Base-by-base conservation (phyloP, 2,113 vertebrate genomes). In the Pteropus alecto region DNA sequence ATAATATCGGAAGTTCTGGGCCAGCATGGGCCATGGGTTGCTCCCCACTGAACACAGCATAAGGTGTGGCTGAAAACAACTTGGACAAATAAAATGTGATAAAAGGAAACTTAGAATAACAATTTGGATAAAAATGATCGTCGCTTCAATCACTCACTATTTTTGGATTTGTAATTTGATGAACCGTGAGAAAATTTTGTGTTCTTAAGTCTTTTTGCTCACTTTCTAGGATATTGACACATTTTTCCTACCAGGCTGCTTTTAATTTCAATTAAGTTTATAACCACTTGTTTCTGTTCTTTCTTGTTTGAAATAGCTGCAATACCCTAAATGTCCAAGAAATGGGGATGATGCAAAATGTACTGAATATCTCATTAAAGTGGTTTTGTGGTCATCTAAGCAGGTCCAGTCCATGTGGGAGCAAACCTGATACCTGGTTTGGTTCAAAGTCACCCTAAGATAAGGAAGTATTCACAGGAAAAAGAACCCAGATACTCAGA, bases 341-440 rank as follows among this genome's bases (percentile, higher is more conserved):
- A 93, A 77, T 67, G 86, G 2, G 11, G 48, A 86, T 43, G 30
- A 74, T 67, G 56, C 19, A 94, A 96, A 94, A 95, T 70, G 71
- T 51, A 78, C 9, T 84, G 54, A 38, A 5, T 82, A 58, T 74
- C 61, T 70, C 22, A 78, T 35, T 21, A 82, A 90, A 43, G 24
- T 61, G 33, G 51, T 58, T 94, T 67, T 83, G 56, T 43, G 38
- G 43, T 41, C 61, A 79, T 10, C 35, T 24, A 68, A 51, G 38
- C 12, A 87, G 84, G 38, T 61, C 30, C 73, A 48, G 22, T 74
- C 35, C 60, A 41, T 10, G 4, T 83, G n/a, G 7, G 21, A 38
- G 15, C 58, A 77, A 67, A 71, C 28, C 12, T 58, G 35, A 82
- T 7, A 41, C 4, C n/a, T 43, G 41, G 12, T 30, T 30, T 68